Evolutionary conservation across 2,113 vertebrate species (phyloP).

Genomic region (Tursiops truncatus): DNA sequence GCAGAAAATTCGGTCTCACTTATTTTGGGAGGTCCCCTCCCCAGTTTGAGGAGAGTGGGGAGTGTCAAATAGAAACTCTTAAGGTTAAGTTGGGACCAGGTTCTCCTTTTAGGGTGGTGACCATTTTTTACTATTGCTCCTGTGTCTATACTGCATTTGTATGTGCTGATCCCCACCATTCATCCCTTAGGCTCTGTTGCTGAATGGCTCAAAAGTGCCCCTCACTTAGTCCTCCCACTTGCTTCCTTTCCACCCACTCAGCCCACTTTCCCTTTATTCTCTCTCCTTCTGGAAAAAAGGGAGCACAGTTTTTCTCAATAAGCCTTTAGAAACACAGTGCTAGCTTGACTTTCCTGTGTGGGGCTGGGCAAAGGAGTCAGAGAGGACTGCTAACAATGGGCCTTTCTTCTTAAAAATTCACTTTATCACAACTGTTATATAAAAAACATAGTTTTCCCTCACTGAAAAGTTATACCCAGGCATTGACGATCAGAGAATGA

Average conservation of each 20-base stretch:
- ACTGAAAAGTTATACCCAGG: not conserved
- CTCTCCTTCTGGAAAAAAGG: not conserved
- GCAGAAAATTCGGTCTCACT: not conserved
- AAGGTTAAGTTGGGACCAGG: not conserved
- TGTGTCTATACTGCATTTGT: not conserved
- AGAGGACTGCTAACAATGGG: not conserved
- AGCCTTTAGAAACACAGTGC: not conserved
- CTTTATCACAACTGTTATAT: not conserved
- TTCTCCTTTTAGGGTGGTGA: not conserved
- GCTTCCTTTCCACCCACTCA: not conserved
- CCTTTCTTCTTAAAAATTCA: not conserved
- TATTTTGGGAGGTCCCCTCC: not conserved
- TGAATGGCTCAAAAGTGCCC: not conserved
- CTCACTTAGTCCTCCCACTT: not conserved
- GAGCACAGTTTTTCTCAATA: not conserved
- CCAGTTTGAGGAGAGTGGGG: not conserved
- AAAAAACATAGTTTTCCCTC: not conserved
- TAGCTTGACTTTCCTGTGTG: not conserved
- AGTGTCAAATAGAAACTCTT: not conserved
- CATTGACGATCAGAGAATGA: not conserved
- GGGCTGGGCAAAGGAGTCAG: too few relatives aligned
- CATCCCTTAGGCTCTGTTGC: not conserved
- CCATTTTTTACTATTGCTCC: too few relatives aligned
- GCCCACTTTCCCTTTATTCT: not conserved
- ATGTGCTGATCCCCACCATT: not conserved